Conservation (phyloP, 2,797 vertebrate species). For the Neoniphon sammara region DNA sequence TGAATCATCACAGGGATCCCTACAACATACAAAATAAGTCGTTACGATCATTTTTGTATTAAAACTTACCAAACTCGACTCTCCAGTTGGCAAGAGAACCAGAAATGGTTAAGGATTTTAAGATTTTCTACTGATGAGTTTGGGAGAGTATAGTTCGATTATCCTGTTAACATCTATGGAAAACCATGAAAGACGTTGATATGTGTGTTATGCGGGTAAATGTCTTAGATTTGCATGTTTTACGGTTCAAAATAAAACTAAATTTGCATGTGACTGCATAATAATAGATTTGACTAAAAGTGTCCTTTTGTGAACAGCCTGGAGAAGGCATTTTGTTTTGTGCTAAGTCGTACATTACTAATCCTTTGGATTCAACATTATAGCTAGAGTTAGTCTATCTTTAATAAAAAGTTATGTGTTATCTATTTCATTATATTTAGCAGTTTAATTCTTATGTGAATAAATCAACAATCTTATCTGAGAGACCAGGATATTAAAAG, state of each 20-base stretch:
- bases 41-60: conserved; percentile 21
- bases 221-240: conserved; percentile 9
- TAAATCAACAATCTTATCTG: conserved; percentile 32
- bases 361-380: conserved; percentile 59
- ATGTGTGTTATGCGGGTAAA: conserved; percentile 22
- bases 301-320: conserved; percentile 37
- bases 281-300: not conserved
- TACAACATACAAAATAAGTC: conserved; percentile 58
- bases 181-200: conserved; percentile 20
- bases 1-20: conserved; percentile 34
- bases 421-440: conserved; percentile 11
- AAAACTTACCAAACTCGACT: conserved; percentile 5
- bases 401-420: conserved; percentile 22
- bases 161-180: conserved; percentile 40
- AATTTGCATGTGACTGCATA: conserved; percentile 23
- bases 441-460: conserved; percentile 25
- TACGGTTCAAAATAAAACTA: conserved; percentile 31
- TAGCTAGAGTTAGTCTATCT: conserved; percentile 36
- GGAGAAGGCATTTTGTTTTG: conserved; percentile 57
- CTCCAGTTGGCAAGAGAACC: not conserved
- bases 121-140: conserved; percentile 4
- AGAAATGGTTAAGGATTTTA: not conserved
- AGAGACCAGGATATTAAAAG: conserved; percentile 24
- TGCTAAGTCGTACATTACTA: conserved; percentile 43
- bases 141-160: not conserved